phyloP scores from a whole-genome alignment of 1,140 invertebrate genomes.

The Lineus longissimus region DNA sequence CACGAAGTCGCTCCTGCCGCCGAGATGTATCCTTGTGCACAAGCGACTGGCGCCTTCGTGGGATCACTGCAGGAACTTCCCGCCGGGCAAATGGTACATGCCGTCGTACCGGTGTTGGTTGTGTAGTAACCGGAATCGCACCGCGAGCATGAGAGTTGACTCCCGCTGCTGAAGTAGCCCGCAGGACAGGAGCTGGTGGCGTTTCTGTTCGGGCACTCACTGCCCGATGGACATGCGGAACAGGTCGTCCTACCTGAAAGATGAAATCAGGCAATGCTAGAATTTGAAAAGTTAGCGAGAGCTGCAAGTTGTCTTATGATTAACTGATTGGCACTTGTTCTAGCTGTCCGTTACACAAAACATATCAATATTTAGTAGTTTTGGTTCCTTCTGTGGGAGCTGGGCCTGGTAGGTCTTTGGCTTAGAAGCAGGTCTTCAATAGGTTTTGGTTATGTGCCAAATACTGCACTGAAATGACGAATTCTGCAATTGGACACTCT shows the following conservation, averaged over 20 bases:
- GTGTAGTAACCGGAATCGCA: conserved; percentile 19
- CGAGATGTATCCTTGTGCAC: conserved; percentile 30
- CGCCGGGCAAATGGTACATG: conserved; percentile 24
- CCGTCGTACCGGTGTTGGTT: not conserved
- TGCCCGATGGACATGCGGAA: conserved; percentile 34
- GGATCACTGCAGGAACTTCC: conserved; percentile 26
- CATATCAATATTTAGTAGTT: conserved; percentile 4
- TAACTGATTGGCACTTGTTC: not conserved
- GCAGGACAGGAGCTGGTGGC: conserved; percentile 21
- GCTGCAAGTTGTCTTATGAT: not conserved
- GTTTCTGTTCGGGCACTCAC: conserved; percentile 27
- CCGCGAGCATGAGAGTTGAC: conserved; percentile 19
- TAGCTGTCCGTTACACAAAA: not conserved
- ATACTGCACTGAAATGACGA: no score
- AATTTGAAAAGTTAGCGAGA: not conserved
- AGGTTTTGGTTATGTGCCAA: no score
- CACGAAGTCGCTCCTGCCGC: conserved; percentile 24
- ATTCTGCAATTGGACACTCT: no score
- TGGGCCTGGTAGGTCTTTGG: no score
- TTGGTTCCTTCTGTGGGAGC: no score
- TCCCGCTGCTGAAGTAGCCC: conserved; percentile 26
- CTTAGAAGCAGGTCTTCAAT: no score
- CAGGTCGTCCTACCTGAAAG: conserved; percentile 31
- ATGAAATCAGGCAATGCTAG: not conserved
- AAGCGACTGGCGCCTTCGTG: conserved; percentile 21